Percentiles rank a stretch among this genome's conserved stretches.
These are phyloP conservation scores for Apocrypta bakeri DNA, from an alignment of 1,140 invertebrate species.

Conservation along the genomic window DNA sequence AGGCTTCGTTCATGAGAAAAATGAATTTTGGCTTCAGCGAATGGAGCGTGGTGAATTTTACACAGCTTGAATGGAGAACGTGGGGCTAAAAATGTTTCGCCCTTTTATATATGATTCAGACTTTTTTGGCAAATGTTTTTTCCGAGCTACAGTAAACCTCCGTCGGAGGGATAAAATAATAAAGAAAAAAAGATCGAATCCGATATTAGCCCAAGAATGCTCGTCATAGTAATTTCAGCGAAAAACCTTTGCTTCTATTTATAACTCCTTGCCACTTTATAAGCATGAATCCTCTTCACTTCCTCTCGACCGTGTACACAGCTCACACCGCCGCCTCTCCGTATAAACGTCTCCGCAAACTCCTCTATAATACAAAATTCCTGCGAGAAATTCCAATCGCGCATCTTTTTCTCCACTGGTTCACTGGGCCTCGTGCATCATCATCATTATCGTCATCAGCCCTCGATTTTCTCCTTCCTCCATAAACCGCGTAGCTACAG, in stretches of 20 bases:
- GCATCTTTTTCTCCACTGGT: not conserved
- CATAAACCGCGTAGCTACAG: not conserved
- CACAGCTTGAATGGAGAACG: too few species aligned
- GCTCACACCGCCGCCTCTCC: not conserved
- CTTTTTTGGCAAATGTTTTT: too few species aligned
- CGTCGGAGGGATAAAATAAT: too few species aligned
- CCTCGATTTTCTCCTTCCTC: not conserved
- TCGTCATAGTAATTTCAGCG: not conserved
- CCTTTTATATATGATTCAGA: too few species aligned
- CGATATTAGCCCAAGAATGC: not conserved
- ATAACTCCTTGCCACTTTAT: not conserved
- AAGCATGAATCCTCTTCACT: not conserved
- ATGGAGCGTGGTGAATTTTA: not conserved
- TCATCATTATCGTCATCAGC: not conserved
- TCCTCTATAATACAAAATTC: not conserved
- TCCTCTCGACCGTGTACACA: not conserved
- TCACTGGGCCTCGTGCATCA: conserved; percentile 4
- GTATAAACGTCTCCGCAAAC: not conserved
- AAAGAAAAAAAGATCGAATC: not conserved
- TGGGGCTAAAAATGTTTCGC: too few species aligned
- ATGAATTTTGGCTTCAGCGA: conserved; percentile 7
- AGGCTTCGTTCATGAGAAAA: not conserved
- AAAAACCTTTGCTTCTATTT: not conserved
- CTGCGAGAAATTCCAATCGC: not conserved
- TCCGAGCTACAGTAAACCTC: too few species aligned